These are phyloP conservation scores for Prunella strophiata DNA, from an alignment of 2,797 vertebrate genomes.

Conservation along the genomic window DNA sequence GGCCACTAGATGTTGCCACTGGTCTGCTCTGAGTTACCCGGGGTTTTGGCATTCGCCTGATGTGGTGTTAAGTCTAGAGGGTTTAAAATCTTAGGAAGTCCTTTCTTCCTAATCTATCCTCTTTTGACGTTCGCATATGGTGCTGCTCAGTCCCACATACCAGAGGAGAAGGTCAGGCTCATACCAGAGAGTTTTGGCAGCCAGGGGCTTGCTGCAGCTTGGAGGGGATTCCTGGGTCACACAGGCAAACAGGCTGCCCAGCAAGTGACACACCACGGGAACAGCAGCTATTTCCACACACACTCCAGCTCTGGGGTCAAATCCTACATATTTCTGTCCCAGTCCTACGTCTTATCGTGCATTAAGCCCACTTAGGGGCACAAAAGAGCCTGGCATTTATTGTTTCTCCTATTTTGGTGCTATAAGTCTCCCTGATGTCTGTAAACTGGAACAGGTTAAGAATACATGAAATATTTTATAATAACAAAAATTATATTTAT, in stretches of 20 bases:
- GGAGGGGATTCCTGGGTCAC: not conserved
- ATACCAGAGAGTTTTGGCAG: slow-evolving; percentile 15
- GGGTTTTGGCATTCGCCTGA: not conserved
- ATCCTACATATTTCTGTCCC: not conserved
- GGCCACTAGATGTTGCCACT: slow-evolving; percentile 63
- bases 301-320: not conserved
- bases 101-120: slow-evolving; percentile 51
- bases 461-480: not conserved
- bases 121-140: slow-evolving; percentile 15
- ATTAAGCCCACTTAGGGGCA: not conserved
- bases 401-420: not conserved
- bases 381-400: not conserved
- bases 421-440: not conserved
- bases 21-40: not conserved
- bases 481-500: not conserved
- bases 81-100: slow-evolving; percentile 51
- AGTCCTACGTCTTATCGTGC: accelerated
- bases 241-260: not conserved
- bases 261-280: not conserved
- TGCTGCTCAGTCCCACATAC: not conserved
- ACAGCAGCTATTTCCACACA: not conserved
- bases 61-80: not conserved
- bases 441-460: not conserved
- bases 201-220: not conserved
- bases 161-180: not conserved